Evolutionary conservation across 2,113 vertebrate species (phyloP).

Genomic region (Myrmecobius fasciatus): DNA sequence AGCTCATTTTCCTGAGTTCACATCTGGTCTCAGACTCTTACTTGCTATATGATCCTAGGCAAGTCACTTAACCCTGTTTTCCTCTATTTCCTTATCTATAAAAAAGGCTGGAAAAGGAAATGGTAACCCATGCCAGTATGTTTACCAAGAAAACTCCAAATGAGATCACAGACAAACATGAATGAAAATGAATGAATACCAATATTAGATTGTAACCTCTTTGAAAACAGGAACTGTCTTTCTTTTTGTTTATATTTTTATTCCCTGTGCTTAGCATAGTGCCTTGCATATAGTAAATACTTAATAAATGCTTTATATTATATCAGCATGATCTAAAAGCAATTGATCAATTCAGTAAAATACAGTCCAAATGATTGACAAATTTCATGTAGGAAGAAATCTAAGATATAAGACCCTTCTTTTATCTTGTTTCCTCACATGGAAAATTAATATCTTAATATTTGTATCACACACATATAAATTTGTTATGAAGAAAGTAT

Average conservation of each 20-base stretch:
- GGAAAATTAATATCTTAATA: neutral
- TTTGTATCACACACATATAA: neutral
- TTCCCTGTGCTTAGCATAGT: neutral
- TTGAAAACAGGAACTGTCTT: neutral
- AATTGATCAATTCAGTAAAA: neutral
- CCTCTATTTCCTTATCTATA: neutral
- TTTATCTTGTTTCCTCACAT: neutral
- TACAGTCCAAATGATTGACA: neutral
- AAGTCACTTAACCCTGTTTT: neutral
- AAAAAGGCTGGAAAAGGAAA: neutral
- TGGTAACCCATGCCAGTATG: neutral
- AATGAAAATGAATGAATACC: neutral
- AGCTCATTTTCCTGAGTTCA: neutral
- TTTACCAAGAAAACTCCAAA: neutral
- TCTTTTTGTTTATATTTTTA: neutral
- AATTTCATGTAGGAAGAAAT: neutral
- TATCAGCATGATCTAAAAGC: neutral
- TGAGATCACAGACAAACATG: neutral
- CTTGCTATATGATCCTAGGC: too few relatives aligned
- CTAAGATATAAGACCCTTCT: neutral
- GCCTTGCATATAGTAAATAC: neutral
- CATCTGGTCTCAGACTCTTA: neutral
- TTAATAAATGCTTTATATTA: neutral
- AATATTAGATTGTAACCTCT: neutral
- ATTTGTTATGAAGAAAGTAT: neutral